These are phyloP conservation scores for Dicyrtomina minuta DNA, from an alignment of 2,888 invertebrate species.

Conservation along the genomic window DNA sequence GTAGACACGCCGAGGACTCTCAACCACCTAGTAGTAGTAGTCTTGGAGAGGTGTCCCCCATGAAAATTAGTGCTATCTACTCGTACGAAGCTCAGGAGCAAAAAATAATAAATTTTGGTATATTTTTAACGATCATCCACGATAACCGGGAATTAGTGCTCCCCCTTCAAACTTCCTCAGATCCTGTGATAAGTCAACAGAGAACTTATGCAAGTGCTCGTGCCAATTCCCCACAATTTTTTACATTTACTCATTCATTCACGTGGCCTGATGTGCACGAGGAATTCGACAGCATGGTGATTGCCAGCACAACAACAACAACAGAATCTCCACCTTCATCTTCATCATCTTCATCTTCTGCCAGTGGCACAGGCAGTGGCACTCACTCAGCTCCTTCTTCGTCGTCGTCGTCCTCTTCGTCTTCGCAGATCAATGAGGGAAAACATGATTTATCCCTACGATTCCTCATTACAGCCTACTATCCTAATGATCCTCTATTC, in stretches of 20 bases:
- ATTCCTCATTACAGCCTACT: constrained; percentile 44
- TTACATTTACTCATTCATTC: constrained; percentile 45
- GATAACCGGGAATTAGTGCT: constrained; percentile 43
- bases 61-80: constrained; percentile 42
- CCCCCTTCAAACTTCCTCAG: constrained; percentile 42
- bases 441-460: constrained; percentile 29
- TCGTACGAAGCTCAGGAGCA: constrained; percentile 46
- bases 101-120: constrained; percentile 40
- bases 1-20: too few species aligned
- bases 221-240: constrained; percentile 26
- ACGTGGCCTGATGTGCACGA: constrained; percentile 41
- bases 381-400: too few species aligned
- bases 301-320: neutral
- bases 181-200: constrained; percentile 42
- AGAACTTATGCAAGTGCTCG: constrained; percentile 20
- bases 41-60: constrained; percentile 10
- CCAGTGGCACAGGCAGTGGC: too few species aligned
- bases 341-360: too few species aligned
- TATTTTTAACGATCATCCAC: constrained; percentile 38
- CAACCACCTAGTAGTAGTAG: too few species aligned
- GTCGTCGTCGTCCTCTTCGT: too few species aligned
- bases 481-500: constrained; percentile 43
- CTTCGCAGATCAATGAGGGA: neutral
- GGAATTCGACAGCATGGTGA: constrained; percentile 35
- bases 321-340: neutral